A percentile compares a stretch with the other conserved stretches of the same genome.
Evolutionary conservation across 2,113 vertebrate species (phyloP).

Genomic region (Crocuta crocuta): DNA sequence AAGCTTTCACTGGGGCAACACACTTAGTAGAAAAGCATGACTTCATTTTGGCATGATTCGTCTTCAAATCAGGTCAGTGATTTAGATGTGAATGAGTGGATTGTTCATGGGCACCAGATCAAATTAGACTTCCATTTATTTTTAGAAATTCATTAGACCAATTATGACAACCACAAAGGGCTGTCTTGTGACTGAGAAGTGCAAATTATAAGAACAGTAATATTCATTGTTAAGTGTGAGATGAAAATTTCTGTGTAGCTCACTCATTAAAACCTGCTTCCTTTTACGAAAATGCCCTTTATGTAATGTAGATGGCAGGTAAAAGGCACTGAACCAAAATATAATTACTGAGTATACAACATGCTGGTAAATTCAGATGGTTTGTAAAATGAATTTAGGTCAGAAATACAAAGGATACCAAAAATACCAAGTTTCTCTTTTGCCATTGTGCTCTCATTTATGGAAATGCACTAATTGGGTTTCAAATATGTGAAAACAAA

Average conservation of each 20-base stretch:
- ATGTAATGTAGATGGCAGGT: constrained; percentile 35
- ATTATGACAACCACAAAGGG: constrained; percentile 80
- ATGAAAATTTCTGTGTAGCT: constrained; percentile 55
- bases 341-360: background rate
- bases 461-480: background rate
- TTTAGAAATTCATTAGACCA: constrained; percentile 83
- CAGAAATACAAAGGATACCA: background rate
- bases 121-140: constrained; percentile 81
- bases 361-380: background rate
- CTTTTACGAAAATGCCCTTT: constrained; percentile 37
- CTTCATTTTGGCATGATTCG: constrained; percentile 76
- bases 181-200: constrained; percentile 72
- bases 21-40: constrained; percentile 74
- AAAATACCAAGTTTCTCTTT: background rate
- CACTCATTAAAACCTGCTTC: constrained; percentile 65
- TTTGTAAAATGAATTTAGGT: constrained; percentile 5
- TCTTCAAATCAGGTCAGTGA: constrained; percentile 81
- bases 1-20: constrained; percentile 31
- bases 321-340: constrained; percentile 26
- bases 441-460: background rate
- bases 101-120: constrained; percentile 77
- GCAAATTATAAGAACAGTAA: constrained; percentile 70
- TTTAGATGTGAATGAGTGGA: constrained; percentile 76
- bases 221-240: constrained; percentile 72
- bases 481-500: background rate